Evolutionary conservation across 2,888 invertebrate genomes (phyloP), one percentile per base, ranked within the genome.

Genomic region (Heliothis peltigera): DNA sequence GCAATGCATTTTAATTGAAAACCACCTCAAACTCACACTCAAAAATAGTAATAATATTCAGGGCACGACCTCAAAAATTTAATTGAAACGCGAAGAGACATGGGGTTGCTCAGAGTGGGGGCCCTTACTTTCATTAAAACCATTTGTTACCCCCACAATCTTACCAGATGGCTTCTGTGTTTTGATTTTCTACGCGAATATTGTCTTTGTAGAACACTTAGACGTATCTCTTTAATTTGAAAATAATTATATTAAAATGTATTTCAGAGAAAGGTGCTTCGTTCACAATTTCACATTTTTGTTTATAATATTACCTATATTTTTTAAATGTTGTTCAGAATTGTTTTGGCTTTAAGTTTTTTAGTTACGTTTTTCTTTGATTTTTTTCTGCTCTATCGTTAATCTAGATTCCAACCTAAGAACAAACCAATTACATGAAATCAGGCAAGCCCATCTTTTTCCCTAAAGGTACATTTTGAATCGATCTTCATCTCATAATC

Each of bases 81-180:
- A 89, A 88, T 88, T 88, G 83, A 82, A 84, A 84, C 80, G 75
- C 77, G 75, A 79, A 82, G 80, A 75, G 56, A 81, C 77, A 80
- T 65, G 78, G 80, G 77, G 81, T 79, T 77, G 73, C 81, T 82
- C 72, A 72, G 74, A 76, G 75, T 63, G 57, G 66, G 79, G 77
- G 77, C 77, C 70, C 73, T 75, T 67, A 79, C 70, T 85, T 89
- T 87, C 85, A 89, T 87, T 87, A 87, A 81, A 85, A 81, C 69
- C 82, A 80, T 85, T 87, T 77, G 80, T 74, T 73, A 72, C 62
- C 68, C 68, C 76, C 69, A 73, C 69, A 79, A 74, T 77, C 68
- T 63, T 75, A 67, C 68, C 66, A 49, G 53, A 64, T 58, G 57
- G 74, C 64, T 76, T 54, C 70, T 61, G 58, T 72, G 58, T 76